Conservation (phyloP, 2,113 vertebrate genomes). For the Psilopsiagon aurifrons region DNA sequence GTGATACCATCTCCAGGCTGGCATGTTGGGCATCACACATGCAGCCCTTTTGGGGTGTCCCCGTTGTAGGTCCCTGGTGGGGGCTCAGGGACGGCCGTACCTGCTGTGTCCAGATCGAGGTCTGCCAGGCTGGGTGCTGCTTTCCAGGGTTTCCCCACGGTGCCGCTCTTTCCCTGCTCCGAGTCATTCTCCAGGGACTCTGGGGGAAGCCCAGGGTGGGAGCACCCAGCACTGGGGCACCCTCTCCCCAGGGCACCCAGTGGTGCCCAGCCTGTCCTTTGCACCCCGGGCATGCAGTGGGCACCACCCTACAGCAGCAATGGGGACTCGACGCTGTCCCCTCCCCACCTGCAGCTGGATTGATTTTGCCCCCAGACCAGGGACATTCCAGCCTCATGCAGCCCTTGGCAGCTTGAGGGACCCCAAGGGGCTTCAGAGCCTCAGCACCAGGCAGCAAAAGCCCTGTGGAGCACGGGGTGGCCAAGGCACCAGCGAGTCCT, state of each 20-base stretch:
- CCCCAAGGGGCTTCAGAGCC: accelerated
- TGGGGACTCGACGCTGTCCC: neutral
- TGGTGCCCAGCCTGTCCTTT: neutral
- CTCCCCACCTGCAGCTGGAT: neutral
- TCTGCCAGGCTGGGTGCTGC: neutral
- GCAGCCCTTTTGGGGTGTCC: neutral
- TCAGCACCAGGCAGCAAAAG: neutral
- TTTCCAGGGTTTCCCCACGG: neutral
- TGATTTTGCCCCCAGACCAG: neutral
- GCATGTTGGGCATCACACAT: accelerated
- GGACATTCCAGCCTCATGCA: accelerated
- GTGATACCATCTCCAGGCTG: neutral
- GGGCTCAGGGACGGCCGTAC: neutral
- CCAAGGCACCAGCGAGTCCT: neutral
- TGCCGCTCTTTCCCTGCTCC: neutral
- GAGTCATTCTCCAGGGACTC: slow-evolving; percentile 8
- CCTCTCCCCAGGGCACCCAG: neutral
- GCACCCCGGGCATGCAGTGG: neutral
- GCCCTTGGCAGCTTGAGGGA: neutral
- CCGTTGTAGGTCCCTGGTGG: accelerated
- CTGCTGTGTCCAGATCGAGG: neutral
- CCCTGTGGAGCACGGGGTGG: neutral
- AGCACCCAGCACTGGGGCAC: accelerated
- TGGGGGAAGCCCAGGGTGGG: neutral
- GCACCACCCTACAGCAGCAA: neutral